Base-by-base conservation (phyloP, 2,888 invertebrate species). In the Gisinianus flammeolus region DNA sequence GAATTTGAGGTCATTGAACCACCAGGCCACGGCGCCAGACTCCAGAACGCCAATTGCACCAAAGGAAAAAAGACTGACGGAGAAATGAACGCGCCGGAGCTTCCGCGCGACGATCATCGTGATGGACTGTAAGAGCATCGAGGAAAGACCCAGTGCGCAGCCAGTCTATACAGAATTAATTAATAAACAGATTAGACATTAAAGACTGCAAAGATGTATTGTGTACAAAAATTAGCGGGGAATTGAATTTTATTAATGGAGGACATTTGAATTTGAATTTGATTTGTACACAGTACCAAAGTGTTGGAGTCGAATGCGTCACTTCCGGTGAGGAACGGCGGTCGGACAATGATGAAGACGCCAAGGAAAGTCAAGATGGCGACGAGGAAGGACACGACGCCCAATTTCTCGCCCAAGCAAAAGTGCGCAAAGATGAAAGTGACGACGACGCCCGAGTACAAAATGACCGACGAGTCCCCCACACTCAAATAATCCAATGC, bases 11-110 rank as follows among this genome's bases (percentile, higher is more conserved):
- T 81, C 79, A 2, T 78, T 76, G 10, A 79, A 62, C 8, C 33
- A 68, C 5, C 79, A 0, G 0, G 81, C 81, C 26, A 83, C 44
- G 19, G 8, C 44, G 12, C 69, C 73, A 64, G 78, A 77, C 58
- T 80, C 79, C 22, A 79, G 67, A 12, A 80, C 76, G 10, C 83
- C 83, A 77, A 77, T 81, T n/a, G 76, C 19, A 0, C 82, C 82
- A 22, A 79, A 77, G 0, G 80, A 66, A 10, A 83, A 30, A 2
- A 81, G 62, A 35, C 79, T 79, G 3, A 83, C 64, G 3, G 83
- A 77, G 26, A 81, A 81, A 72, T 83, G 81, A 4, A 81, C 79
- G 54, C 80, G 72, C 1, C 81, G 78, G 24, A 81, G 78, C 58
- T 81, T 79, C 35, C 82, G 44, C 73, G 81, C 76, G 24, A 81